phyloP scores from a whole-genome alignment of 2,113 vertebrate species.

The Ondatra zibethicus region DNA sequence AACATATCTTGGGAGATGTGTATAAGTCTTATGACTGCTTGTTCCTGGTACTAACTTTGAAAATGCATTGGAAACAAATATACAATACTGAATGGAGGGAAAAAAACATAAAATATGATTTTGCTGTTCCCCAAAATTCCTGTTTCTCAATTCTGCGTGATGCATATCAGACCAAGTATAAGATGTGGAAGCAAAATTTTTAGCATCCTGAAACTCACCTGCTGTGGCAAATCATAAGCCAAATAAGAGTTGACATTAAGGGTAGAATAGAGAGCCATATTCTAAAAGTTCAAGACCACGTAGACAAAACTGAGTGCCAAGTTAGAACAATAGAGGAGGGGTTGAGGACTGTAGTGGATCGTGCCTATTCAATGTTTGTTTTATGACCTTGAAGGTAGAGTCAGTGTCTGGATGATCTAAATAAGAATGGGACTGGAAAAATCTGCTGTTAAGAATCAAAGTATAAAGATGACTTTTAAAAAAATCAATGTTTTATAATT shows the following conservation, averaged over 20 bases:
- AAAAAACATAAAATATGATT: neutral
- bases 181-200: neutral
- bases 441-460: neutral
- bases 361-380: neutral
- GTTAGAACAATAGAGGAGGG: neutral
- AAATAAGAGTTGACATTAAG: neutral
- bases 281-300: neutral
- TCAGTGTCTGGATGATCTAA: neutral
- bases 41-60: neutral
- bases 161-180: neutral
- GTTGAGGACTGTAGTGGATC: neutral
- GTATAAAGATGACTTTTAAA: slow-evolving; percentile 3
- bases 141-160: neutral
- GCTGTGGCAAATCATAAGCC: neutral
- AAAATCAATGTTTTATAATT: neutral
- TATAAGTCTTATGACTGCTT: slow-evolving; percentile 3
- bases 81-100: neutral
- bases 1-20: neutral
- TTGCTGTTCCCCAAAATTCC: neutral
- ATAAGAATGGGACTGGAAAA: neutral
- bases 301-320: neutral
- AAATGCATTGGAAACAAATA: neutral
- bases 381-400: neutral
- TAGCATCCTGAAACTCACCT: neutral
- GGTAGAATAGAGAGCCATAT: neutral